A percentile compares a stretch with the other conserved stretches of the same genome.
Evolutionary conservation across 2,113 vertebrate genomes (phyloP).

Genomic region (Rhegmatorhina hoffmannsi): DNA sequence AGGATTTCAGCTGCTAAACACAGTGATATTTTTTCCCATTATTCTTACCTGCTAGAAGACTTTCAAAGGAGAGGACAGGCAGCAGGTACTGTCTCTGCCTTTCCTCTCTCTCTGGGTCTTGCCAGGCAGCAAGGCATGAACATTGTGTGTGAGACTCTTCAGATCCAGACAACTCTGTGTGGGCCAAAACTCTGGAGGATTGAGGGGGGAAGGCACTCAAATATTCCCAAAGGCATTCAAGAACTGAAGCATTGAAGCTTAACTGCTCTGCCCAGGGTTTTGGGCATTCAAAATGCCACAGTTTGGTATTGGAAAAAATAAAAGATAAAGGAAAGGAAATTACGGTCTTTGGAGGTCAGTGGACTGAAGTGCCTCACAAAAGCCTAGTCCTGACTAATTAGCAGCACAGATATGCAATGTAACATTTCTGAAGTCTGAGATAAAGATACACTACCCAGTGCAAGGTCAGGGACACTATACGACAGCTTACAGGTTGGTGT

Average conservation of each 20-base stretch:
- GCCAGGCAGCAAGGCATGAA: neutral
- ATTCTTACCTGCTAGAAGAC: neutral
- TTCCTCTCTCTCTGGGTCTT: neutral
- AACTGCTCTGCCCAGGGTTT: neutral
- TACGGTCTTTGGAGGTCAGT: neutral
- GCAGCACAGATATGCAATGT: neutral
- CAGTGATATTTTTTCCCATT: accelerated
- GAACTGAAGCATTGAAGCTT: neutral
- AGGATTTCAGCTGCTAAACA: neutral
- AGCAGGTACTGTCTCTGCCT: neutral
- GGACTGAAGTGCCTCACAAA: neutral
- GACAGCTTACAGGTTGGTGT: neutral
- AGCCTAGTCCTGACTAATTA: neutral
- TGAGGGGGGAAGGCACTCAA: neutral
- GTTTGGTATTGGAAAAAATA: neutral
- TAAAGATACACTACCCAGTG: neutral
- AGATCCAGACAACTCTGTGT: neutral
- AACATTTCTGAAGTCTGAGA: neutral
- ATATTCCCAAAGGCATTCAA: neutral
- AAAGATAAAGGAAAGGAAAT: neutral
- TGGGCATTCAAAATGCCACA: neutral
- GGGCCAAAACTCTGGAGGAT: neutral
- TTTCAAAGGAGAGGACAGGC: neutral
- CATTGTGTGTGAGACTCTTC: neutral
- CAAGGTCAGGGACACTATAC: neutral